Conservation (phyloP, 2,113 vertebrate genomes). For the Corydoras sp. region DNA sequence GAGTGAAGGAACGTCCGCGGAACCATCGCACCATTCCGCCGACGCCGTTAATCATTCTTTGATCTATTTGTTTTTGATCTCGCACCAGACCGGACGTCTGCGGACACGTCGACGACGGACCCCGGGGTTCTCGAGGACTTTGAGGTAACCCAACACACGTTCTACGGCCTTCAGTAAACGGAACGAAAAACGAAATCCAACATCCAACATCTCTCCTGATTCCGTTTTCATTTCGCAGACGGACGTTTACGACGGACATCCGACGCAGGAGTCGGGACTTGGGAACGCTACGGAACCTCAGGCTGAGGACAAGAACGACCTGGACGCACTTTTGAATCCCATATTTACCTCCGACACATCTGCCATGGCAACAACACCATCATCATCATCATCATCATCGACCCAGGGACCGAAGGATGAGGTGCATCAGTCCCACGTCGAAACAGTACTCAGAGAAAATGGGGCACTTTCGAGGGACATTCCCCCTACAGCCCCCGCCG, state of each 20-base stretch:
- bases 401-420: constrained; percentile 38
- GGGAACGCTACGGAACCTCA: neutral
- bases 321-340: constrained; percentile 50
- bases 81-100: no score
- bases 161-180: no score
- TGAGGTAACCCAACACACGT: no score
- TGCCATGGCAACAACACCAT: neutral
- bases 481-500: constrained; percentile 36
- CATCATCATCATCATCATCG: neutral
- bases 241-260: constrained; percentile 34
- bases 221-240: neutral
- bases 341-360: constrained; percentile 26
- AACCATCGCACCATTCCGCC: constrained; percentile 1
- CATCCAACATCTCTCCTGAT: no score
- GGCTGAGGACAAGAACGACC: constrained; percentile 51
- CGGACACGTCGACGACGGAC: no score
- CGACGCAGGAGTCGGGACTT: neutral
- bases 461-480: constrained; percentile 53
- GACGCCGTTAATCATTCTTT: neutral
- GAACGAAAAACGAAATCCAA: no score
- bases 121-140: no score
- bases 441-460: constrained; percentile 53
- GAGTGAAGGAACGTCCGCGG: neutral
- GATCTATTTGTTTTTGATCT: no score
- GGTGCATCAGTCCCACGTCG: constrained; percentile 55